Conservation (phyloP, 2,888 invertebrate genomes). For the Melanchra persicariae region DNA sequence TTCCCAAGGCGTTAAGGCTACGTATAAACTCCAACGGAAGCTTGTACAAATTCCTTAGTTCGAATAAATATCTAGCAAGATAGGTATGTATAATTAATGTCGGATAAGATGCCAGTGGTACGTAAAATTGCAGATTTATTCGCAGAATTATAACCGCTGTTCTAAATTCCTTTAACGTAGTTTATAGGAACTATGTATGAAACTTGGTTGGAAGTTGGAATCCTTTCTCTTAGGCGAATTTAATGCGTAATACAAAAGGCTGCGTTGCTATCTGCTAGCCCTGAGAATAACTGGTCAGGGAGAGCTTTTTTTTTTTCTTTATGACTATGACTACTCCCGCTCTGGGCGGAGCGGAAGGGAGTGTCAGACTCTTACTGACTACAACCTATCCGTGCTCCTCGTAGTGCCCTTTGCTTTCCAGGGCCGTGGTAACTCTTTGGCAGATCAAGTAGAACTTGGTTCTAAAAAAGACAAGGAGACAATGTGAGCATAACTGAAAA, state of each 20-base stretch:
- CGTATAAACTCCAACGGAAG: conserved; percentile 33
- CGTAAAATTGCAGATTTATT: conserved; percentile 52
- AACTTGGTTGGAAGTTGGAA: conserved; percentile 19
- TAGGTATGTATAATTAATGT: conserved; percentile 40
- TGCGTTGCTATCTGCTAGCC: no score
- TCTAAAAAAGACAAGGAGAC: no score
- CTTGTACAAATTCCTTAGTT: conserved; percentile 37
- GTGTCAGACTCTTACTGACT: no score
- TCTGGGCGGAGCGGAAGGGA: no score
- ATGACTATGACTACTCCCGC: no score
- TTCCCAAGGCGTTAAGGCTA: conserved; percentile 39
- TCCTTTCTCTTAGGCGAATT: conserved; percentile 35
- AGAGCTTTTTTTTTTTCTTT: no score
- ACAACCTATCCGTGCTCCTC: no score
- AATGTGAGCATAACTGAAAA: no score
- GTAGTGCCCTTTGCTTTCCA: no score
- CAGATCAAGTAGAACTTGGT: no score
- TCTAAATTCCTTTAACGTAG: conserved; percentile 39
- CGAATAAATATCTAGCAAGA: conserved; percentile 25
- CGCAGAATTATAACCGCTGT: conserved; percentile 27
- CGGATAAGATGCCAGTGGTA: conserved; percentile 17
- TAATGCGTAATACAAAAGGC: background rate
- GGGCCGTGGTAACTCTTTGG: no score
- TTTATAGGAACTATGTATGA: conserved; percentile 19
- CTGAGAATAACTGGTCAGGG: no score